phyloP scores from a whole-genome alignment of 2,113 vertebrate species.

The Herpailurus yagouaroundi region DNA sequence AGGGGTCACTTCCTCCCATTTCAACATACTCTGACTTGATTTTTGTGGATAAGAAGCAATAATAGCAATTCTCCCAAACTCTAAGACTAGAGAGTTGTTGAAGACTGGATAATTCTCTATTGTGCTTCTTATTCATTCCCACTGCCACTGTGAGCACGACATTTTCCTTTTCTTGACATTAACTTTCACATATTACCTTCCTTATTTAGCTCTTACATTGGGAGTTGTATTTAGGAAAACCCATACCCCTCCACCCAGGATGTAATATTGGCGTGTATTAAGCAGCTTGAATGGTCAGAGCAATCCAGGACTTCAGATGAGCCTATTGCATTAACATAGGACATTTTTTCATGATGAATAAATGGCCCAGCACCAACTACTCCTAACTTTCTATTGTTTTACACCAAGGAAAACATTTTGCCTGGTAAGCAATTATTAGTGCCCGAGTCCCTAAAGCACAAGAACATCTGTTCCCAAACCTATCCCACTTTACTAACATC shows the following conservation, averaged over 20 bases:
- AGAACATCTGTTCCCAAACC: not conserved
- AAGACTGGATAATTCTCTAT: not conserved
- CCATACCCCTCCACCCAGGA: not conserved
- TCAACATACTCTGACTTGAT: not conserved
- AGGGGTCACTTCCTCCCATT: not conserved
- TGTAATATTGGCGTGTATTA: not conserved
- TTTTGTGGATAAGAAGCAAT: not conserved
- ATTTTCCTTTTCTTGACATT: not conserved
- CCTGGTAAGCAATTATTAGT: not conserved
- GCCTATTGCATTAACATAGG: not conserved
- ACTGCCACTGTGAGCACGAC: not conserved
- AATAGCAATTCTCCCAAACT: not conserved
- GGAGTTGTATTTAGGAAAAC: not conserved
- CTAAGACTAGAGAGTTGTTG: not conserved
- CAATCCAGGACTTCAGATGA: not conserved
- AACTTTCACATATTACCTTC: not conserved
- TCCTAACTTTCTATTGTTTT: not conserved
- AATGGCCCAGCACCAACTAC: not conserved
- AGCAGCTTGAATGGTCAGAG: not conserved
- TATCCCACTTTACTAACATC: not conserved
- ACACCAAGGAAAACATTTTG: not conserved
- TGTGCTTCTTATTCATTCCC: not conserved
- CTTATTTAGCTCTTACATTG: not conserved
- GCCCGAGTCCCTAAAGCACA: not conserved
- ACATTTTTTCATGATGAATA: not conserved